Evolutionary conservation across 2,797 vertebrate species (phyloP).

Genomic region (Myiothlypis chrysogaster): DNA sequence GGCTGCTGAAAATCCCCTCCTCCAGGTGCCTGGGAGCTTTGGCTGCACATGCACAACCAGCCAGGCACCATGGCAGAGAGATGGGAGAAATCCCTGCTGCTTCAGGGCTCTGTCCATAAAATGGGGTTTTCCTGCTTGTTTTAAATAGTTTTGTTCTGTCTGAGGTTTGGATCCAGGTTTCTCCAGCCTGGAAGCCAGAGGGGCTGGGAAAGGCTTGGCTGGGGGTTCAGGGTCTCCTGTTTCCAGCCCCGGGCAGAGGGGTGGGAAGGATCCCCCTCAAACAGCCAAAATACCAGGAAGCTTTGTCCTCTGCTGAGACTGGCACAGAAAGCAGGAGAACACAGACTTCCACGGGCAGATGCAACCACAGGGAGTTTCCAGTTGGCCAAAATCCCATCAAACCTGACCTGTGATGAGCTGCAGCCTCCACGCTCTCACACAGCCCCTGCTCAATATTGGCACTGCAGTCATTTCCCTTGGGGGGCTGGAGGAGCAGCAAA

Average conservation of each 20-base stretch:
- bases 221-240: background rate
- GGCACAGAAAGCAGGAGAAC: background rate
- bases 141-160: background rate
- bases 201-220: background rate
- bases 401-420: background rate
- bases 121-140: background rate
- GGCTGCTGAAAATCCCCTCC: background rate
- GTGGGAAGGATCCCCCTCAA: background rate
- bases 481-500: background rate
- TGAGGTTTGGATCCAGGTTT: background rate
- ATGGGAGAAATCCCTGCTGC: background rate
- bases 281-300: background rate
- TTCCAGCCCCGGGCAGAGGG: background rate
- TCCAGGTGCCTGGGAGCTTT: background rate
- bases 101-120: background rate
- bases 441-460: background rate
- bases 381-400: background rate
- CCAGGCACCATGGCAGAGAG: rapidly evolving
- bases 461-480: rapidly evolving
- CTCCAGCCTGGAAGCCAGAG: background rate
- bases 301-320: background rate
- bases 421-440: background rate
- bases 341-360: background rate
- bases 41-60: background rate
- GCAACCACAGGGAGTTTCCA: background rate